Base-by-base conservation (phyloP, 2,797 vertebrate species). In the Gymnopithys bicolor region DNA sequence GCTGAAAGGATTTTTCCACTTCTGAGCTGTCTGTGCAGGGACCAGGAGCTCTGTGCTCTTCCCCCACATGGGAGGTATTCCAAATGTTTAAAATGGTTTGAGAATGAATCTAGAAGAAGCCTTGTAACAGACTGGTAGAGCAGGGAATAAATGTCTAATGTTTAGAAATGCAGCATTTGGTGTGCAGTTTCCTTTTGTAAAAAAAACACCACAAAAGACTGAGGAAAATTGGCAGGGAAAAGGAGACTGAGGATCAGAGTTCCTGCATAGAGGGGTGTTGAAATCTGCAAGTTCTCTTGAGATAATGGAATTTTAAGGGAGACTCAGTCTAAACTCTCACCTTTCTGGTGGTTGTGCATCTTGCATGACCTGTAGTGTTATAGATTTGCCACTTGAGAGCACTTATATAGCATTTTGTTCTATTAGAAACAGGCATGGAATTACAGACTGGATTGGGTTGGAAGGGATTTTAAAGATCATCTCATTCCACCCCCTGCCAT, bases 211-310 rank as follows among this genome's bases (percentile, higher is more conserved):
- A 66, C 68, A 87, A 77, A 95, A 59, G 66, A 6, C 60, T 63
- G 75, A 71, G 79, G 62, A 91, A 84, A 93, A 78, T 45, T 91
- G 83, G 76, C 78, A 89, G 58, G 73, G 19, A 62, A 64, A 76
- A 70, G 63, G 59, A 93, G 66, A 28, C 58, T 83, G 84, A 71
- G 80, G 75, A 74, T 77, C 71, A 22, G 39, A 45, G 73, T 41
- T 87, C 56, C 59, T 92, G 62, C n/a, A 3, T 16, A 46, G 60
- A 68, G 53, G 22, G n/a, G n/a, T 91, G 92, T 67, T 83, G 83
- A 93, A 93, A 94, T 87, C 79, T 66, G 30, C 82, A 85, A 30
- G 35, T 75, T 83, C 49, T 89, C 68, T 83, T 92, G 93, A 80
- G 94, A 48, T 64, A 83, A 45, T 5, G 51, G 23, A 5, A 21